Conservation (phyloP, 2,888 invertebrate species). For the Anorthoa munda region DNA sequence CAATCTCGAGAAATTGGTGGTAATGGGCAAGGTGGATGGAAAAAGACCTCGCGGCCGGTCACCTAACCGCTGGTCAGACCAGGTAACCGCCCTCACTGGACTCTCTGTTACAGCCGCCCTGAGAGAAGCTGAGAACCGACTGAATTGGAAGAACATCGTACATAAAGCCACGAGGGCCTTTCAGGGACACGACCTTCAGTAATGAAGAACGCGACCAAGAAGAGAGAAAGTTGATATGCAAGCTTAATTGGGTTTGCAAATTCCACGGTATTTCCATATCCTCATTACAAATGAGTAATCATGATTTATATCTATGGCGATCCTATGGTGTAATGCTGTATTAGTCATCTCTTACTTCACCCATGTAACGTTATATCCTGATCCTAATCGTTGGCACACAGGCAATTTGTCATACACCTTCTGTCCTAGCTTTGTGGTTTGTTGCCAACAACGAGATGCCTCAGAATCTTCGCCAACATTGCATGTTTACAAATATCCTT, state of each 20-base stretch:
- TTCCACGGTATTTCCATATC: neutral
- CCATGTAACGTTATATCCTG: conserved; percentile 34
- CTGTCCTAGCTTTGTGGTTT: neutral
- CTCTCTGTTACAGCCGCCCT: no score
- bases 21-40: no score
- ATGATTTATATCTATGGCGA: neutral
- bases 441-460: conserved; percentile 10
- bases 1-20: no score
- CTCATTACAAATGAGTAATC: neutral
- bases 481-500: conserved; percentile 48
- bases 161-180: no score
- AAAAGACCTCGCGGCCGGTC: no score
- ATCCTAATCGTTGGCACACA: conserved; percentile 24
- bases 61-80: no score
- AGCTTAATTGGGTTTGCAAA: neutral
- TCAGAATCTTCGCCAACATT: neutral
- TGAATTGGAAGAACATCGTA: no score
- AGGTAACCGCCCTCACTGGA: no score
- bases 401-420: conserved; percentile 15
- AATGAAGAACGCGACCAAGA: no score
- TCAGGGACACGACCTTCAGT: no score
- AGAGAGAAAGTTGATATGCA: neutral
- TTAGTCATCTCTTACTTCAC: conserved; percentile 16
- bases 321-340: neutral
- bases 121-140: no score